Base-by-base conservation (phyloP, 2,888 invertebrate genomes). In the Pecten maximus region DNA sequence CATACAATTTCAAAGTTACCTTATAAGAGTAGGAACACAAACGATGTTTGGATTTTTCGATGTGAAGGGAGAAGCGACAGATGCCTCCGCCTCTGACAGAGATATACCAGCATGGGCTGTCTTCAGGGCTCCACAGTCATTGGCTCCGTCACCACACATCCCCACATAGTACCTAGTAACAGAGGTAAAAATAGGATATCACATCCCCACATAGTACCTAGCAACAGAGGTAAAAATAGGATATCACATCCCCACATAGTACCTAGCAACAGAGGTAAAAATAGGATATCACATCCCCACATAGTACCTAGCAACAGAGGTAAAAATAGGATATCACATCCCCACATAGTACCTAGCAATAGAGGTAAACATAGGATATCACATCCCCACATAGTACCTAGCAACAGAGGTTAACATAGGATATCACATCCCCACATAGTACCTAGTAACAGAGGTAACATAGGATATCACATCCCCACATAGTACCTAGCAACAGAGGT, bases 61-160 rank as follows among this genome's bases (percentile, higher is more conserved):
- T 0, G 99, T 99, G 97, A 99, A 99, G 0, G 99, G 99, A 15
- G 99, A 98, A 0, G 99, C 99, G 0, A 99, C 99, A 0, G 98
- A 98, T 2, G 99, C 98, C 97, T 99, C 99, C 0, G 98, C 98
- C 95, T 99, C 99, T 0, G 99, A 99, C 4, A 99, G 97, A 2
- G 98, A 98, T 92, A 99, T 98, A 15, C 99, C 99, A 0, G 98
- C 98, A 97, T 99, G 99, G 0, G 99, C 99, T 0, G 98, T 98
- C 94, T 99, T 98, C 0, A 99, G 97, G 0, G 99, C 99, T 0
- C 99, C 99, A 96, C 99, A 99, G 97, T 99, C 99, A 97, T 99
- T 99, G 0, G 99, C 99, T 2, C 99, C 99, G 97, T 99, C 99
- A 0, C 99, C 99, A 95, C 99, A 99, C 99, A 99, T 99, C 0